Evolutionary conservation across 1,140 invertebrate species (phyloP).

Genomic region (Panagrolaimus sp.): DNA sequence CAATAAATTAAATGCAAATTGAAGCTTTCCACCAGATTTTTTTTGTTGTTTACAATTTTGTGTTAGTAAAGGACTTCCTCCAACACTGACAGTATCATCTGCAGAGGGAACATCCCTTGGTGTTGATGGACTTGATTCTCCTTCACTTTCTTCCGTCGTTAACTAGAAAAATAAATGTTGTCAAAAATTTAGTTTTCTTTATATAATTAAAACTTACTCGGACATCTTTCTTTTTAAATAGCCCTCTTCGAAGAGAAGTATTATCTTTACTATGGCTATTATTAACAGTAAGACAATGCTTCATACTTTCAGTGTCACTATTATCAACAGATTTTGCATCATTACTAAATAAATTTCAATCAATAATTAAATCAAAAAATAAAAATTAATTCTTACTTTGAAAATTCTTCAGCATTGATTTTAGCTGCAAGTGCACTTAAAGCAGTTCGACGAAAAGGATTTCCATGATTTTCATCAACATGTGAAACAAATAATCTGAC

Average conservation of each 20-base stretch:
- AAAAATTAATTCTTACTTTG: no score
- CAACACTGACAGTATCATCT: slow-evolving; percentile 36
- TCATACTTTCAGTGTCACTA: slow-evolving; percentile 17
- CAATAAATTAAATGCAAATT: slow-evolving; percentile 52
- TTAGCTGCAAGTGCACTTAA: slow-evolving; percentile 82
- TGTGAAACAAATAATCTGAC: slow-evolving; percentile 84
- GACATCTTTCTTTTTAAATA: slow-evolving; percentile 52
- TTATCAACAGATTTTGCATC: neutral
- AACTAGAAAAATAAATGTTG: slow-evolving; percentile 13
- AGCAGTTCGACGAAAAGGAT: slow-evolving; percentile 81
- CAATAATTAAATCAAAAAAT: no score
- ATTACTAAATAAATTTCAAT: neutral
- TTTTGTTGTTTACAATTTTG: slow-evolving; percentile 35
- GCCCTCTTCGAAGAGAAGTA: slow-evolving; percentile 53
- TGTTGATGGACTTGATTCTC: slow-evolving; percentile 54
- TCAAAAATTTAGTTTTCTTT: neutral
- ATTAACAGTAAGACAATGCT: slow-evolving; percentile 17
- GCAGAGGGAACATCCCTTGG: slow-evolving; percentile 44
- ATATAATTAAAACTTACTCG: no score
- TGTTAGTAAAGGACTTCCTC: slow-evolving; percentile 40
- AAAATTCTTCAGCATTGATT: slow-evolving; percentile 6
- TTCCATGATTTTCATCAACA: slow-evolving; percentile 89
- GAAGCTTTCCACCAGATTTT: slow-evolving; percentile 48
- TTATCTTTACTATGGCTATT: slow-evolving; percentile 41
- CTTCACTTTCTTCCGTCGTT: slow-evolving; percentile 44